Conservation (phyloP, 37 sponge, comb jelly and placozoan species). For the Diacarnus erythraeanus region DNA sequence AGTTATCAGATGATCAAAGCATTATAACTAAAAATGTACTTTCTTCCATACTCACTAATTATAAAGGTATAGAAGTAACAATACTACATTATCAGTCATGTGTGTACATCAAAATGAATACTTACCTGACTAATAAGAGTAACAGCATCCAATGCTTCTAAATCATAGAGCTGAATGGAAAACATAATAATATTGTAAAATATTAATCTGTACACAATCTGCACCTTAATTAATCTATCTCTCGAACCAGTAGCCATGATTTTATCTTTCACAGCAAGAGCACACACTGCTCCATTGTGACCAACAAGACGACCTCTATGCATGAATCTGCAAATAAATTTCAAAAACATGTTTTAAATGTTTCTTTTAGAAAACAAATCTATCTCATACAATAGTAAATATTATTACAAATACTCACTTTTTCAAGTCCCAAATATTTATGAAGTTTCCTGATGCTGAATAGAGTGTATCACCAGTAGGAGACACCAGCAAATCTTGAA, state of each 20-base stretch:
- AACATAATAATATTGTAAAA: background rate
- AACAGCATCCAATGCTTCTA: background rate
- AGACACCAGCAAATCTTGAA: conserved; percentile 68
- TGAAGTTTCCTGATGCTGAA: conserved; percentile 60
- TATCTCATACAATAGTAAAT: background rate
- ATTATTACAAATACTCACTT: conserved; percentile 39
- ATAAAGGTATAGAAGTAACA: no score
- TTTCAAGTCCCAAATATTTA: conserved; percentile 78
- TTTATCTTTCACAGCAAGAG: conserved; percentile 27
- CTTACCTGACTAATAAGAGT: background rate
- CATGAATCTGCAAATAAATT: conserved; percentile 40
- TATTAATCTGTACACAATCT: no score
- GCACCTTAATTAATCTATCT: conserved; percentile 74
- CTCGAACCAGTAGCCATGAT: conserved; percentile 68
- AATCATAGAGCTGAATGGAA: conserved; percentile 17
- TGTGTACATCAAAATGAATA: no score
- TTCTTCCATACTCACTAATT: no score
- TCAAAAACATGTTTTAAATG: no score
- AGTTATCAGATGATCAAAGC: no score
- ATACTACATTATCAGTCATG: no score
- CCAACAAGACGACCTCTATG: conserved; percentile 60
- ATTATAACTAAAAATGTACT: no score
- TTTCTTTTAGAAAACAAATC: background rate
- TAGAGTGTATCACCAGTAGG: conserved; percentile 43
- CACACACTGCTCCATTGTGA: conserved; percentile 71